These are phyloP conservation scores for Entosphenus tridentatus DNA, from an alignment of 2,113 vertebrate genomes.

Conservation along the genomic window DNA sequence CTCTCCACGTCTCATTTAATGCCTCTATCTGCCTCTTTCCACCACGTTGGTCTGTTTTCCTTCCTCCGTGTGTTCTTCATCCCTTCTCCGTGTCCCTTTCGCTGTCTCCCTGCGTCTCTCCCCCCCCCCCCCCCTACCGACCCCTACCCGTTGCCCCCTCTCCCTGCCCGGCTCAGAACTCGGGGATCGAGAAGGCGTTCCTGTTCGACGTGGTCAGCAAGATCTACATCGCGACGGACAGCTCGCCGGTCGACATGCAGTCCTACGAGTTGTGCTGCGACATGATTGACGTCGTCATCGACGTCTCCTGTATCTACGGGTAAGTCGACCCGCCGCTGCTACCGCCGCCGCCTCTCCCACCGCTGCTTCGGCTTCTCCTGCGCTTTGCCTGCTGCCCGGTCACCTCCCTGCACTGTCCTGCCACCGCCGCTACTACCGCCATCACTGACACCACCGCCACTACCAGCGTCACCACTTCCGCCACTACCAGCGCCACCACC, in stretches of 20 bases:
- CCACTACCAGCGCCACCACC: too few relatives aligned
- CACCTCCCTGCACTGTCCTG: too few relatives aligned
- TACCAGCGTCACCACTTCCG: too few relatives aligned
- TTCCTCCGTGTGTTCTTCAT: too few relatives aligned
- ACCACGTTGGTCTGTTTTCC: too few relatives aligned
- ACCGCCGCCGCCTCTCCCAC: background rate
- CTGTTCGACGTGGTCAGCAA: constrained; percentile 98
- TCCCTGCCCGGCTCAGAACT: constrained; percentile 40
- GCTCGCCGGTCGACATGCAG: constrained; percentile 97
- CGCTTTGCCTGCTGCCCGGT: too few relatives aligned
- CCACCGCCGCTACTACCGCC: too few relatives aligned
- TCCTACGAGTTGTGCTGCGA: constrained; percentile 95
- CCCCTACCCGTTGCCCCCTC: background rate
- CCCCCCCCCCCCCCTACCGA: background rate
- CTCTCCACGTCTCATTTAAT: too few relatives aligned
- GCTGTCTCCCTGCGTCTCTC: background rate
- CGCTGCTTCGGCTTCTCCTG: background rate
- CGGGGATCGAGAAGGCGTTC: constrained; percentile 97
- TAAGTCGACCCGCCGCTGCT: constrained; percentile 23
- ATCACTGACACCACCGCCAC: too few relatives aligned
- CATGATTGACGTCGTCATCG: constrained; percentile 98
- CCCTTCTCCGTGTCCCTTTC: background rate
- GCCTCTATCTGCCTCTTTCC: too few relatives aligned
- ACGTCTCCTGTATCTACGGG: constrained; percentile 98
- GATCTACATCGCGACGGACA: constrained; percentile 99